These are phyloP conservation scores for Aleiodes alternator DNA, from an alignment of 2,888 invertebrate genomes.

Conservation along the genomic window DNA sequence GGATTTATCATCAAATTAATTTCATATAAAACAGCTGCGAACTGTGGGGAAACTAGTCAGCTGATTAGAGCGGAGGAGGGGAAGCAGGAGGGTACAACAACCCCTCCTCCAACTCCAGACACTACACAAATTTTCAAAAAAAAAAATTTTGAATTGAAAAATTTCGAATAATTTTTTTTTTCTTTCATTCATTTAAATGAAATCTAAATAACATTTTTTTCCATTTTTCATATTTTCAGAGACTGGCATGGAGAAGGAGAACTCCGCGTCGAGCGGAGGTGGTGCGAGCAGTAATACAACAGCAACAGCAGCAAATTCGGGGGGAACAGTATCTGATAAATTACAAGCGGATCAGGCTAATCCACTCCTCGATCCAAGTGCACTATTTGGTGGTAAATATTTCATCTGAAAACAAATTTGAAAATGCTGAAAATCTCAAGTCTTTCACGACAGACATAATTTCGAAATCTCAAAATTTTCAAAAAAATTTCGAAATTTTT, in stretches of 20 bases:
- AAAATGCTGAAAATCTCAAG: background rate
- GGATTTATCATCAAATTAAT: too few relatives aligned
- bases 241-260: constrained; percentile 87
- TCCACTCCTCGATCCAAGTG: constrained; percentile 88
- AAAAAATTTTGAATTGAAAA: too few relatives aligned
- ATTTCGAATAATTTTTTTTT: too few relatives aligned
- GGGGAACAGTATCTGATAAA: constrained; percentile 80
- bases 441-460: too few relatives aligned
- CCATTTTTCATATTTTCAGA: constrained; percentile 58
- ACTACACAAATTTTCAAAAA: background rate
- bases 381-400: constrained; percentile 82
- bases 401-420: background rate
- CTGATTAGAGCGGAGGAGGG: constrained; percentile 70
- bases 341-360: constrained; percentile 77
- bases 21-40: constrained; percentile 67
- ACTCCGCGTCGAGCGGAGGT: constrained; percentile 76
- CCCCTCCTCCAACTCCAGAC: constrained; percentile 66
- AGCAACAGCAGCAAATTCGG: constrained; percentile 76
- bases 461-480: too few relatives aligned
- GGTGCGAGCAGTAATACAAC: constrained; percentile 74
- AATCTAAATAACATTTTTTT: constrained; percentile 5
- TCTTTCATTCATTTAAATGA: too few relatives aligned
- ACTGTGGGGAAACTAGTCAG: constrained; percentile 65
- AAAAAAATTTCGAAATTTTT: too few relatives aligned
- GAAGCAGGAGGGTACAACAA: constrained; percentile 67